Percentiles rank a stretch among this genome's conserved stretches.
Conservation (phyloP, 1,140 invertebrate species). For the Cyclina sinensis region DNA sequence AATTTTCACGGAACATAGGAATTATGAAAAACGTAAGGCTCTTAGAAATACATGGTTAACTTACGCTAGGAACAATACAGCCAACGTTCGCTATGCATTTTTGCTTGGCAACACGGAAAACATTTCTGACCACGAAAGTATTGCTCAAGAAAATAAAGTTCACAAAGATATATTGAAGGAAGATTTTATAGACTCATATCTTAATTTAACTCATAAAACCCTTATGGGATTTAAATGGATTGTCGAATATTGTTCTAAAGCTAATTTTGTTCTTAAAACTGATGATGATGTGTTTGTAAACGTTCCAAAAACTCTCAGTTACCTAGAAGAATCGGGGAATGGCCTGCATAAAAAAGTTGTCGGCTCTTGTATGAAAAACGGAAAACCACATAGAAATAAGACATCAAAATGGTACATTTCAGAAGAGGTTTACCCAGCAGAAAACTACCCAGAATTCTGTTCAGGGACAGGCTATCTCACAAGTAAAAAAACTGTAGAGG, state of each 20-base stretch:
- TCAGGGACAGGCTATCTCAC: no score
- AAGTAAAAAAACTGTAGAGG: constrained; percentile 80
- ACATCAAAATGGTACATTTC: constrained; percentile 86
- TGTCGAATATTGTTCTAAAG: constrained; percentile 59
- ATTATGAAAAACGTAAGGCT: constrained; percentile 21
- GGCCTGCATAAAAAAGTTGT: not conserved
- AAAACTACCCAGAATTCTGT: constrained; percentile 86
- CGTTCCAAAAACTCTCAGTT: constrained; percentile 66
- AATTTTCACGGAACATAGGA: constrained; percentile 46
- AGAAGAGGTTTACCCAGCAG: constrained; percentile 79
- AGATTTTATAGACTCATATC: constrained; percentile 73
- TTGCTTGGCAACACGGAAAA: constrained; percentile 60
- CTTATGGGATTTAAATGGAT: constrained; percentile 74
- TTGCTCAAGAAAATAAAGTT: constrained; percentile 63
- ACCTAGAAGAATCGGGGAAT: constrained; percentile 35
- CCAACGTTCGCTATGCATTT: no score
- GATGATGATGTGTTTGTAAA: constrained; percentile 76
- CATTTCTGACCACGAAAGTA: not conserved
- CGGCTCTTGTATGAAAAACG: constrained; percentile 67
- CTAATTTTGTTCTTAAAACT: constrained; percentile 73
- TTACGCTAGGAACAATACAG: constrained; percentile 34
- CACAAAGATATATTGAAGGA: constrained; percentile 73
- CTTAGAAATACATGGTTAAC: constrained; percentile 61
- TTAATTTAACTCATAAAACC: constrained; percentile 73
- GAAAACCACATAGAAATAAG: constrained; percentile 76